phyloP scores from a whole-genome alignment of 2,888 invertebrate genomes.

The Euplagia quadripunctaria region DNA sequence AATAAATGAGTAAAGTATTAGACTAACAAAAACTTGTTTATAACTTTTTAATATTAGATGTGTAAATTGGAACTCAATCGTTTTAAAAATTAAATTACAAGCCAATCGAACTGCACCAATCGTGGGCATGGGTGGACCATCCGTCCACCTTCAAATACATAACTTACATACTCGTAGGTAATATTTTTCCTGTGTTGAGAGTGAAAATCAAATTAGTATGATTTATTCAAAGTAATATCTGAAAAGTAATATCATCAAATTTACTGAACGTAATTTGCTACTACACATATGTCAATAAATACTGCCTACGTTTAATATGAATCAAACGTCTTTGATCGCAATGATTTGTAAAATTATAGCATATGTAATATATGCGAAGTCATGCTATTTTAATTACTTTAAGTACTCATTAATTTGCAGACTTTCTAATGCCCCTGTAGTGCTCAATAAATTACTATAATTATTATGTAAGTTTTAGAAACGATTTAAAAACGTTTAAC shows the following conservation, averaged over 20 bases:
- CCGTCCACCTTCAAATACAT: no score
- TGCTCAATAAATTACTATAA: conserved; percentile 42
- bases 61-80: no score
- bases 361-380: conserved; percentile 50
- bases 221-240: conserved; percentile 3
- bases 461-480: conserved; percentile 43
- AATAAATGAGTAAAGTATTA: no score
- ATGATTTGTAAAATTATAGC: conserved; percentile 44
- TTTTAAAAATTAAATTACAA: no score
- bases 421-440: conserved; percentile 63
- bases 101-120: no score
- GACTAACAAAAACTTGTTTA: no score
- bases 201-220: conserved; percentile 17
- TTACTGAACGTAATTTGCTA: conserved; percentile 13
- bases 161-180: no score
- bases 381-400: conserved; percentile 67
- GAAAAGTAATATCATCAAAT: neutral
- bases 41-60: no score
- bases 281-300: conserved; percentile 30
- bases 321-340: conserved; percentile 43
- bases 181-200: conserved; percentile 28
- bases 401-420: conserved; percentile 64
- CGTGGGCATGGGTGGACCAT: no score
- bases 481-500: conserved; percentile 44
- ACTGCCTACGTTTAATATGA: conserved; percentile 53